Evolutionary conservation across 2,113 vertebrate genomes (phyloP).

Genomic region (Mola mola): DNA sequence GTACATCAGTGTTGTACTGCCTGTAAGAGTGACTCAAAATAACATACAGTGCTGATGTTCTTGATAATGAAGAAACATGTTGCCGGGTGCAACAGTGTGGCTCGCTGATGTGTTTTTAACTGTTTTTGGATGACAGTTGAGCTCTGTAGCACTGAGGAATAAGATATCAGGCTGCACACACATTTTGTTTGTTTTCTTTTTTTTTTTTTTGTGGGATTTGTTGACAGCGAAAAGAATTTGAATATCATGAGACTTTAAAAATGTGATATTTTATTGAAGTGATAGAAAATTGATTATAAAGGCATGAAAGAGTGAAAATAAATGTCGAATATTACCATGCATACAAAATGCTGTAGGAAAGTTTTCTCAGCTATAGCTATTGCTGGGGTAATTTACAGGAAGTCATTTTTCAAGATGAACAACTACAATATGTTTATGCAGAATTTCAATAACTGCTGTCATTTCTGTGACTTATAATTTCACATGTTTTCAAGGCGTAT

Average conservation of each 20-base stretch:
- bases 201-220: background rate
- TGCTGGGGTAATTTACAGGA: conserved; percentile 1
- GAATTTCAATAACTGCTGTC: background rate
- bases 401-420: background rate
- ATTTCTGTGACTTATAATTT: conserved; percentile 17
- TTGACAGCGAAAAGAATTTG: background rate
- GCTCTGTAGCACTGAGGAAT: conserved; percentile 10
- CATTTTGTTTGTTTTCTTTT: background rate
- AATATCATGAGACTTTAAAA: background rate
- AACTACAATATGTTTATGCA: too few relatives aligned
- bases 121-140: conserved; percentile 10
- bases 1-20: background rate
- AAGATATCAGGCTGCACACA: conserved; percentile 9
- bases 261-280: background rate
- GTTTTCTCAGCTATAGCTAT: conserved; percentile 1
- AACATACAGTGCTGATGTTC: conserved; percentile 2
- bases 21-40: background rate
- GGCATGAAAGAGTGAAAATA: background rate
- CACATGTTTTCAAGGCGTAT: conserved; percentile 7
- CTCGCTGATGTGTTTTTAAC: conserved; percentile 44
- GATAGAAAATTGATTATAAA: background rate
- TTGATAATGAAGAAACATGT: conserved; percentile 15
- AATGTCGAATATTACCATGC: too few relatives aligned
- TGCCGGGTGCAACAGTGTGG: background rate
- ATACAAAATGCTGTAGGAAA: conserved; percentile 1